Evolutionary conservation across 2,797 vertebrate genomes (phyloP), one percentile per base, ranked within the genome.

Genomic region (Rhinella marina): DNA sequence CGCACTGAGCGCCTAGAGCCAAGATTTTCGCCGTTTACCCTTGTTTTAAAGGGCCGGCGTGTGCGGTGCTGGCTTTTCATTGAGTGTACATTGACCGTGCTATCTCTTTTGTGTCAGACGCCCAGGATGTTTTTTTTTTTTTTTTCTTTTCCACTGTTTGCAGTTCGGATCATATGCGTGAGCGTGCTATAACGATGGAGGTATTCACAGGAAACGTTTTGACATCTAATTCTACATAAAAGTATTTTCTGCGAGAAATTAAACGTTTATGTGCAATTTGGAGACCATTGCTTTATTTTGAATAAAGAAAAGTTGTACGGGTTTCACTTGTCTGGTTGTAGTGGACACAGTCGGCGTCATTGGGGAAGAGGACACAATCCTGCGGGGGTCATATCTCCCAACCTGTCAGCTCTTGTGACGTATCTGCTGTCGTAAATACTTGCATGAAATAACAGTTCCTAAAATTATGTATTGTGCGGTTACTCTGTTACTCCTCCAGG

Each of bases 231-330:
- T 59, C 66, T 84, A 84, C 59, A 57, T 70, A 13, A 72, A 82
- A 84, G 81, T 84, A 72, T 73, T 84, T 87, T 82, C 79, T 87
- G 80, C 86, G 64, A 73, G 56, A 64, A n/a, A 87, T 61, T 76
- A 66, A 87, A 87, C 10, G 70, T 64, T 87, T 82, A 52, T 64
- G 61, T 82, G 86, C 80, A 57, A 87, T 73, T 59, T 62, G 6
- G 77, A 76, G 17, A 62, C 57, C 25, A 48, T 79, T 80, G 62
- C 56, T 82, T 82, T 82, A 70, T 48, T 85, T 77, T 56, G 14
- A 57, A 80, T 80, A 61, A 80, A 80, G 56, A 80, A 78, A 79
- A 17, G 29, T 80, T 77, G 75, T 77, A 77, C 75, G 75, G 75
- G 75, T 77, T 4, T 77, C 6, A 48, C 25, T 77, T 77, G 75